Base-by-base conservation (phyloP, 2,113 vertebrate species). In the Myotis yumanensis region DNA sequence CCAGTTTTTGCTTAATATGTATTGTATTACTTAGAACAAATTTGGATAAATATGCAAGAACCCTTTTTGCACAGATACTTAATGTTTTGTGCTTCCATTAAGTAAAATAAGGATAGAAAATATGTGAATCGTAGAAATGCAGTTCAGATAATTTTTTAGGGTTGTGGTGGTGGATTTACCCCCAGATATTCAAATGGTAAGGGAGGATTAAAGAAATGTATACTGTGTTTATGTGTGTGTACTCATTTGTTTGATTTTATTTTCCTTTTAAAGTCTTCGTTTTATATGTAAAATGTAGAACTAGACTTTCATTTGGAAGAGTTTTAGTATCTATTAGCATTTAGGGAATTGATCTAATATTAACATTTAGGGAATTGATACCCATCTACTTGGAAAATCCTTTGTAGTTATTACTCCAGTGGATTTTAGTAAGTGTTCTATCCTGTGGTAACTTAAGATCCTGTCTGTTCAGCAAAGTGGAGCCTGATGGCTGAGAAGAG, bases 171-270 rank as follows among this genome's bases (percentile, higher is more conserved):
- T 96, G 64, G 30, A 89, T 40, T 90, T 92, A 73, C 4, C 32
- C 90, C 48, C 2, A 30, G 89, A n/a, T 91, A 62, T 0, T 77
- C 11, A 80, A 85, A 37, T 91, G 18, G 59, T 40, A 52, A 94
- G 87, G 93, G 83, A 89, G 91, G 75, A 91, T 96, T 97, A 90
- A 94, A 93, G 81, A 95, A 85, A 85, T 94, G 48, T 81, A 90
- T 72, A 81, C 11, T 77, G 37, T 96, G 43, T 89, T 69, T 81
- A 16, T 76, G 51, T 88, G 62, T 73, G 75, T 94, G 83, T 48
- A n/a, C 43, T 89, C 51, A 75, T 66, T 96, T 80, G 35, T 72
- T 95, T 86, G 46, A n/a, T 73, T 96, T 89, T 82, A 11, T 75
- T 94, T 84, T 64, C 16, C 9, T 86, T 32, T 90, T 93, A 16